Evolutionary conservation across 2,113 vertebrate species (phyloP).

Genomic region (Rhinogobius similis): DNA sequence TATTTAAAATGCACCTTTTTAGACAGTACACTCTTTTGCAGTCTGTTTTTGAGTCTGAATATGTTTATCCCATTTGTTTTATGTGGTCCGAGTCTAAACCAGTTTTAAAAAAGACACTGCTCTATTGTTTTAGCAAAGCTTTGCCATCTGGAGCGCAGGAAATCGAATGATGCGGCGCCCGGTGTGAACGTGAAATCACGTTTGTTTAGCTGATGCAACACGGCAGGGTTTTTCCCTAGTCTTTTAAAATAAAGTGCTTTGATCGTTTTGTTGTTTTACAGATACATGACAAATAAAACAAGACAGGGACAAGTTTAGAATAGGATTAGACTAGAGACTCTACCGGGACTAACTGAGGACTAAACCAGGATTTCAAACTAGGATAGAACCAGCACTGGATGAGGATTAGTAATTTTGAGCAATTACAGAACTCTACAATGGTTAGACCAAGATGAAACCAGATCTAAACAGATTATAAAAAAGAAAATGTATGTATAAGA

Average conservation of each 20-base stretch:
- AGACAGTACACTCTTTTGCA: background rate
- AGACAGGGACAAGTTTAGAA: background rate
- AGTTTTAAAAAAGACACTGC: slow-evolving; percentile 21
- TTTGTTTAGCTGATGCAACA: slow-evolving; percentile 26
- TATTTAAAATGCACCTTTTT: background rate
- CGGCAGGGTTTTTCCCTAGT: background rate
- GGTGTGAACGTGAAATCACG: slow-evolving; percentile 15
- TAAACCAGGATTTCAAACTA: too few relatives aligned
- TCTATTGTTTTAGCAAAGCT: slow-evolving; percentile 30
- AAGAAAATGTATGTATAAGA: too few relatives aligned
- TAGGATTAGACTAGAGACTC: background rate
- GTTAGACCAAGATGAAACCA: background rate
- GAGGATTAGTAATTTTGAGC: background rate
- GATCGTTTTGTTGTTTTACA: background rate
- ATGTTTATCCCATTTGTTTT: slow-evolving; percentile 4
- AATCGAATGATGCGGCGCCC: slow-evolving; percentile 28
- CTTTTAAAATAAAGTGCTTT: background rate
- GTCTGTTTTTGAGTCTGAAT: background rate
- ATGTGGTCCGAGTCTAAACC: slow-evolving; percentile 26
- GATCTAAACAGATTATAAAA: too few relatives aligned
- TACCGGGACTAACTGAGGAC: background rate
- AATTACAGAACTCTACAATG: background rate
- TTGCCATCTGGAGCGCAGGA: slow-evolving; percentile 38
- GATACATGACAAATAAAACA: background rate
- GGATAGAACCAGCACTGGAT: too few relatives aligned